These are phyloP conservation scores for Protaetia brevitarsis DNA, from an alignment of 1,140 invertebrate genomes.

Conservation along the genomic window DNA sequence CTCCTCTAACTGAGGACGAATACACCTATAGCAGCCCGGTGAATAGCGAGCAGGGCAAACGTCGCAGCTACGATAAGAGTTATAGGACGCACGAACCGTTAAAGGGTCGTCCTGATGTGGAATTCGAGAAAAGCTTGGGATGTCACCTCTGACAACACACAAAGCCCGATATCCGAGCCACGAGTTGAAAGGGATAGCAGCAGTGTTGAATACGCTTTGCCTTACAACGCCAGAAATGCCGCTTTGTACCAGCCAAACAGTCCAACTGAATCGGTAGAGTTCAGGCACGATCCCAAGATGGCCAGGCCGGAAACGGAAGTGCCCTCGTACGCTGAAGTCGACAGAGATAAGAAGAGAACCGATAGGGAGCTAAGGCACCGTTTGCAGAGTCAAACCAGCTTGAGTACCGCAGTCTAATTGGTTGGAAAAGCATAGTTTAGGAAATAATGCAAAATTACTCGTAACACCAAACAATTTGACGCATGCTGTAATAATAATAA, in stretches of 20 bases:
- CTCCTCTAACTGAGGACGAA: conserved; percentile 30
- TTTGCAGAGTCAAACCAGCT: conserved; percentile 38
- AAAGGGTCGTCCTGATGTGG: conserved; percentile 66
- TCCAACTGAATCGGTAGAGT: neutral
- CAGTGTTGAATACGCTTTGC: neutral
- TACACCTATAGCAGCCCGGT: conserved; percentile 30
- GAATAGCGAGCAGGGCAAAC: conserved; percentile 48
- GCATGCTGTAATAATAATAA: too few species aligned
- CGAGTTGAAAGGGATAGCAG: conserved; percentile 28
- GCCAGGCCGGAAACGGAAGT: neutral
- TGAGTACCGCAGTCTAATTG: conserved; percentile 39
- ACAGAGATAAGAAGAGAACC: conserved; percentile 11
- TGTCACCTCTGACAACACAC: conserved; percentile 23
- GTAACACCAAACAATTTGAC: too few species aligned
- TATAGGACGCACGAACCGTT: conserved; percentile 81
- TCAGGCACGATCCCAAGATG: neutral
- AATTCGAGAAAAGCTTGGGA: conserved; percentile 80
- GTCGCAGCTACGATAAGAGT: conserved; percentile 69
- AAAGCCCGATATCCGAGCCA: conserved; percentile 36
- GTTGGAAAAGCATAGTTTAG: neutral
- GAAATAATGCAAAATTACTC: neutral
- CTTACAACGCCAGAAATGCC: neutral
- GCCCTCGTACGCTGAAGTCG: neutral
- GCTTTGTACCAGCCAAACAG: neutral
- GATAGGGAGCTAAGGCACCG: neutral